A percentile compares a stretch with the other conserved stretches of the same genome.
Conservation (phyloP, 2,888 invertebrate species). For the Cerceris ruficornis region DNA sequence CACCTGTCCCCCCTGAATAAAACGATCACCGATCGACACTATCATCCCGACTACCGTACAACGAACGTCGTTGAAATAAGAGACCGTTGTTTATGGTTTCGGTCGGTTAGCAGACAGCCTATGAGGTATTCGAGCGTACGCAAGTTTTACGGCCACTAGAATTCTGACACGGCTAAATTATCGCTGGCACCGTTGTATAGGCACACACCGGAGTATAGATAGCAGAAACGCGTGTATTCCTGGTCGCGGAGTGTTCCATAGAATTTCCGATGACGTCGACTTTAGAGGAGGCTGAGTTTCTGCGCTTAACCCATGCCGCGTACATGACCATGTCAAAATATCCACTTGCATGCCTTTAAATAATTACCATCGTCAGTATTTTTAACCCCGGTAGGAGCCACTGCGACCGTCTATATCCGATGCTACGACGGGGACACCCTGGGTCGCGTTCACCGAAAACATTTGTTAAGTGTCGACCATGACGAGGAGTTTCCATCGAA, state of each 20-base stretch:
- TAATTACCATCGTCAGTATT: conserved; percentile 41
- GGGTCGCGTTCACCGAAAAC: conserved; percentile 28
- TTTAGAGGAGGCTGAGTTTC: conserved; percentile 9
- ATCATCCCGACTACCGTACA: conserved; percentile 3
- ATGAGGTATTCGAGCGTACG: conserved; percentile 46
- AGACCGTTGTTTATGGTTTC: conserved; percentile 55
- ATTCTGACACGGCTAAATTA: conserved; percentile 58
- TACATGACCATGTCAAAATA: conserved; percentile 46
- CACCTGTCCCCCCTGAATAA: neutral
- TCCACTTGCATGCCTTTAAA: conserved; percentile 35
- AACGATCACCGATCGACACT: conserved; percentile 29
- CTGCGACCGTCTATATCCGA: neutral
- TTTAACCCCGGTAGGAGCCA: conserved; percentile 19
- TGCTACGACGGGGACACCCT: neutral
- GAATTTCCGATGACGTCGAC: conserved; percentile 36
- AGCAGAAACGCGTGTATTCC: conserved; percentile 25
- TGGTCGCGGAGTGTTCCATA: conserved; percentile 32
- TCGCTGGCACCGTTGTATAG: conserved; percentile 19
- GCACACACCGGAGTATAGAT: neutral
- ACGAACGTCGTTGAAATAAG: conserved; percentile 53
- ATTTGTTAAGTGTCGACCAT: conserved; percentile 46
- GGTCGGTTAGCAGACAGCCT: conserved; percentile 42
- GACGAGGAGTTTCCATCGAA: conserved; percentile 32
- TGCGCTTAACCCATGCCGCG: neutral
- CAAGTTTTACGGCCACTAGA: conserved; percentile 57